These are phyloP conservation scores for Antheraea pernyi DNA, from an alignment of 1,140 invertebrate species.

Conservation along the genomic window DNA sequence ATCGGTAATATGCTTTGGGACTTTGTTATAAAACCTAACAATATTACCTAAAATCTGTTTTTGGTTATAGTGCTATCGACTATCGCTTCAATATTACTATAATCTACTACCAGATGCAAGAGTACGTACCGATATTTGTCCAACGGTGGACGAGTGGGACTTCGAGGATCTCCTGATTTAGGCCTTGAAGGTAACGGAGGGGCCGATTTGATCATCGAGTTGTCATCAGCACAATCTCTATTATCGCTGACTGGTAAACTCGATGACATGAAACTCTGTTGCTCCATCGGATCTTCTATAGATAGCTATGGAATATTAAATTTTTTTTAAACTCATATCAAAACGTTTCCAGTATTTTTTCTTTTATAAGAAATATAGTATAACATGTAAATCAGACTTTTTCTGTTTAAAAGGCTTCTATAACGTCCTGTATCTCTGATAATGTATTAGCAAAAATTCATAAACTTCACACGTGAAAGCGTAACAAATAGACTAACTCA, in stretches of 20 bases:
- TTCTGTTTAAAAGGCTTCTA: too few species aligned
- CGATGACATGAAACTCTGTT: constrained; percentile 59
- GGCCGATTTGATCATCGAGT: constrained; percentile 56
- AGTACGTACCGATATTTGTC: constrained; percentile 52
- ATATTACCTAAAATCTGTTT: too few species aligned
- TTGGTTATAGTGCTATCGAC: too few species aligned
- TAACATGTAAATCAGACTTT: too few species aligned
- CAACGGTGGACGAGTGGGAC: constrained; percentile 49
- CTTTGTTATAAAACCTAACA: too few species aligned
- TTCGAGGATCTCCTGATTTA: constrained; percentile 61
- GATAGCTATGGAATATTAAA: constrained; percentile 45
- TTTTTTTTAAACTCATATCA: background rate
- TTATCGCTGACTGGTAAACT: constrained; percentile 46
- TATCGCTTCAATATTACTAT: too few species aligned
- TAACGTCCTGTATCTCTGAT: too few species aligned
- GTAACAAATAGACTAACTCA: too few species aligned
- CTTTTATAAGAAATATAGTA: too few species aligned
- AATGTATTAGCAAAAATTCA: too few species aligned
- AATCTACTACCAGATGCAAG: background rate
- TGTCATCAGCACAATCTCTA: constrained; percentile 34
- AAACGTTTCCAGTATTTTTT: background rate
- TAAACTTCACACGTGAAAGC: too few species aligned
- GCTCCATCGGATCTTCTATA: constrained; percentile 50
- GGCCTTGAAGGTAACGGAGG: constrained; percentile 56
- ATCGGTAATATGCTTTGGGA: too few species aligned